Evolutionary conservation across 2,113 vertebrate species (phyloP).

Genomic region (Platichthys flesus): DNA sequence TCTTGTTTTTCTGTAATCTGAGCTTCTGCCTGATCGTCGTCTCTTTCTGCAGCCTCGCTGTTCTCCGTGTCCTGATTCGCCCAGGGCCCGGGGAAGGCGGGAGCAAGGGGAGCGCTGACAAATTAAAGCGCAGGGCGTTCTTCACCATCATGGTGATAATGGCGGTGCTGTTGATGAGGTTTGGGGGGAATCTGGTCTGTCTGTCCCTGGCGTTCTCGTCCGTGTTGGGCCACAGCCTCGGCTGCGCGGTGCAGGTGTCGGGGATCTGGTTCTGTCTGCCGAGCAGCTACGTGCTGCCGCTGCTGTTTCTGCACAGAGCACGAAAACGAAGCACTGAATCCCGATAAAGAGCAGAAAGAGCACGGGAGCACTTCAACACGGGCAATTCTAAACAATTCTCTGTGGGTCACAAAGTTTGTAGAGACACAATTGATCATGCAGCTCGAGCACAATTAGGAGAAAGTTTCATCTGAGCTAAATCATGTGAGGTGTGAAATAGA

Average conservation of each 20-base stretch:
- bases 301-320: conserved; percentile 35
- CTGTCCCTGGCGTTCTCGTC: not conserved
- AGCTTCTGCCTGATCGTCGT: not conserved
- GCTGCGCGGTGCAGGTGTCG: not conserved
- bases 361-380: too few relatives aligned
- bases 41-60: conserved; percentile 31
- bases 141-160: conserved; percentile 16
- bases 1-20: conserved; percentile 36
- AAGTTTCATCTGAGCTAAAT: not conserved
- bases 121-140: conserved; percentile 25
- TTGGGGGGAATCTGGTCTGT: conserved; percentile 17
- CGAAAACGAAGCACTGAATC: not conserved
- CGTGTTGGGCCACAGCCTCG: fast-evolving
- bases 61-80: conserved; percentile 23
- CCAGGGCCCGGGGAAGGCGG: conserved; percentile 13
- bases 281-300: conserved; percentile 42
- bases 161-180: conserved; percentile 7
- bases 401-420: too few relatives aligned
- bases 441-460: too few relatives aligned
- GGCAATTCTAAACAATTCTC: too few relatives aligned
- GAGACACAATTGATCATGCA: too few relatives aligned
- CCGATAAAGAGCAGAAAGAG: too few relatives aligned
- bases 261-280: conserved; percentile 48
- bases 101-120: not conserved
- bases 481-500: not conserved